These are phyloP conservation scores for Neoarius graeffei DNA, from an alignment of 2,113 vertebrate genomes.

Conservation along the genomic window DNA sequence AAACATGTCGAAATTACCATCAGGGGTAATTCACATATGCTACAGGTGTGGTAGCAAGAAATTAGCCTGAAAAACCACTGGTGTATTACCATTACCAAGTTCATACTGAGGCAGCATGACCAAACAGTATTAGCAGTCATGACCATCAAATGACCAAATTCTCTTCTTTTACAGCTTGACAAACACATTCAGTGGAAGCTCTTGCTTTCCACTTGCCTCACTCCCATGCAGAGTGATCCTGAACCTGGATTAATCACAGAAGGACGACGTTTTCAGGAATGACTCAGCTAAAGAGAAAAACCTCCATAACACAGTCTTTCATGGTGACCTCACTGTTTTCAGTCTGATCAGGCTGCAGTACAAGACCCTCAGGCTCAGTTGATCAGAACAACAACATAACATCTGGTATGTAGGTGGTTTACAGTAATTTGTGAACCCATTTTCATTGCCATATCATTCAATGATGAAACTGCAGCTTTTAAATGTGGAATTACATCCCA, in stretches of 20 bases:
- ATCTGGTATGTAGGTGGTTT: neutral
- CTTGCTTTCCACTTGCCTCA: neutral
- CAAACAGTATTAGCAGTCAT: neutral
- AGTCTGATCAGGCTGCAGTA: neutral
- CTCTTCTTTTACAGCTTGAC: neutral
- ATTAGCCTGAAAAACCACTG: neutral
- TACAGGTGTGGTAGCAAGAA: neutral
- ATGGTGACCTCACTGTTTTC: neutral
- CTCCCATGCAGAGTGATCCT: neutral
- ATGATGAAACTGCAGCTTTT: neutral
- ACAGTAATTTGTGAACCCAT: neutral
- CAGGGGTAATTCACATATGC: neutral
- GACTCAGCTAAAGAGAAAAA: neutral
- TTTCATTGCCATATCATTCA: neutral
- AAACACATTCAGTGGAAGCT: neutral
- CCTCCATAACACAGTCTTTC: neutral
- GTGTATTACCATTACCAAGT: neutral
- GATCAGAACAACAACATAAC: neutral
- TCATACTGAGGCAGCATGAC: neutral
- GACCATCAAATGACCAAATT: neutral
- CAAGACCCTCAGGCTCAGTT: too few relatives aligned
- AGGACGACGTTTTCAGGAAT: slow-evolving; percentile 21
- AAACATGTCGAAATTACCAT: too few relatives aligned
- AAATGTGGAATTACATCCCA: slow-evolving; percentile 29
- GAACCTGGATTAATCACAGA: neutral